phyloP scores from a whole-genome alignment of 2,888 invertebrate species.

The Chymomyza procnemis region DNA sequence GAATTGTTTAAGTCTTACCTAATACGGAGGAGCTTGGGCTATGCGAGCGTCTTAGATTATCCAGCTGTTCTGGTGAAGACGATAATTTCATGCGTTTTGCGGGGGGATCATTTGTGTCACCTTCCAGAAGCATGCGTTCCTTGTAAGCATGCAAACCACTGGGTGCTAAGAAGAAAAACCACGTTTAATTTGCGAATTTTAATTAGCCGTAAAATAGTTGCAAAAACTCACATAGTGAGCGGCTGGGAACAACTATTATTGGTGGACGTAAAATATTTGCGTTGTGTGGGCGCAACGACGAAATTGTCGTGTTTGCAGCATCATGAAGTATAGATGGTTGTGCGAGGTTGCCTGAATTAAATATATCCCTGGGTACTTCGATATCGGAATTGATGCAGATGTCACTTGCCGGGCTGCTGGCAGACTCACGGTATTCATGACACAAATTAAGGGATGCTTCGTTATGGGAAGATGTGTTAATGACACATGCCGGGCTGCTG shows the following conservation, averaged over 20 bases:
- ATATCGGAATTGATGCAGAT: conserved; percentile 87
- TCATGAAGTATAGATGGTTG: conserved; percentile 75
- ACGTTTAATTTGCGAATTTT: neutral
- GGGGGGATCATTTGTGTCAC: conserved; percentile 72
- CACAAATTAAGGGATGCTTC: no score
- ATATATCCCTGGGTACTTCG: conserved; percentile 80
- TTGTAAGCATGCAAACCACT: conserved; percentile 68
- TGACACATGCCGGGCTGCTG: no score
- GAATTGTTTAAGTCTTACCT: conserved; percentile 51
- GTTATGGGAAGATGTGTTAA: no score
- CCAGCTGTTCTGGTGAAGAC: conserved; percentile 64
- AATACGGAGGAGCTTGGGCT: conserved; percentile 77
- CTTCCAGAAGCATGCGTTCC: conserved; percentile 58
- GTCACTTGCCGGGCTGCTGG: conserved; percentile 77
- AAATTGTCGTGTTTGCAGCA: conserved; percentile 69
- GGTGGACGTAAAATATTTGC: conserved; percentile 69
- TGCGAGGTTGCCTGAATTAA: conserved; percentile 74
- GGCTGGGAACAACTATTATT: conserved; percentile 66
- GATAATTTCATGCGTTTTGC: conserved; percentile 75
- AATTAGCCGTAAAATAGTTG: neutral
- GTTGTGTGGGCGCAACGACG: conserved; percentile 59
- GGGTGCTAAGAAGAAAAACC: conserved; percentile 44
- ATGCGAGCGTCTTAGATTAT: conserved; percentile 66
- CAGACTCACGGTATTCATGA: no score
- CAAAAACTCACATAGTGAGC: conserved; percentile 73